Evolutionary conservation across 2,797 vertebrate genomes (phyloP).

Genomic region (Phaenicophaeus curvirostris): DNA sequence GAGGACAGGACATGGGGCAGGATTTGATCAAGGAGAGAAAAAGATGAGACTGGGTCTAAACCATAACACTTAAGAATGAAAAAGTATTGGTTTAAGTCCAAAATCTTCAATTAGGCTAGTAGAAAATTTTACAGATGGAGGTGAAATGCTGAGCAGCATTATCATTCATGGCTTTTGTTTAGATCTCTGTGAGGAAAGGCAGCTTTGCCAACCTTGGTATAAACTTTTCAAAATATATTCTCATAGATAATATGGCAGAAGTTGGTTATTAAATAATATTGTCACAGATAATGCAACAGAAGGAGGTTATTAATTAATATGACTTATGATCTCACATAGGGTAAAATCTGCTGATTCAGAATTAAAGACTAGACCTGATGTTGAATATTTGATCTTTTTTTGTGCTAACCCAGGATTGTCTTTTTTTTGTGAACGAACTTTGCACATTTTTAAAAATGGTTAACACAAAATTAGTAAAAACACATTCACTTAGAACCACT

Average conservation of each 20-base stretch:
- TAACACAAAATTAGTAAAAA: background rate
- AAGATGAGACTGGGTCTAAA: background rate
- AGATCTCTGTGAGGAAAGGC: background rate
- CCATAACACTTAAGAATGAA: background rate
- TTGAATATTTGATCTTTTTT: background rate
- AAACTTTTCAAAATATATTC: background rate
- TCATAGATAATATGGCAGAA: background rate
- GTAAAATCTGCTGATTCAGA: background rate
- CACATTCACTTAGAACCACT: background rate
- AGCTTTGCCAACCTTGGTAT: background rate
- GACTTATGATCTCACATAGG: background rate
- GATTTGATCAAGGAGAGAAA: background rate
- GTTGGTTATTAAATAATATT: background rate
- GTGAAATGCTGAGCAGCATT: background rate
- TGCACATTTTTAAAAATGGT: background rate
- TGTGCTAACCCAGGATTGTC: background rate
- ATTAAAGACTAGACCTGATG: background rate
- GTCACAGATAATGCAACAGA: background rate
- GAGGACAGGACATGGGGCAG: fast-evolving
- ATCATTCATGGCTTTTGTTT: background rate
- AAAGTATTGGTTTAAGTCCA: background rate
- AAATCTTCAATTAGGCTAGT: background rate
- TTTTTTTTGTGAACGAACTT: background rate
- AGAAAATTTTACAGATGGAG: background rate
- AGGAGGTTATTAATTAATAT: background rate